phyloP scores from a whole-genome alignment of 2,888 invertebrate genomes.

The Patella caerulea region DNA sequence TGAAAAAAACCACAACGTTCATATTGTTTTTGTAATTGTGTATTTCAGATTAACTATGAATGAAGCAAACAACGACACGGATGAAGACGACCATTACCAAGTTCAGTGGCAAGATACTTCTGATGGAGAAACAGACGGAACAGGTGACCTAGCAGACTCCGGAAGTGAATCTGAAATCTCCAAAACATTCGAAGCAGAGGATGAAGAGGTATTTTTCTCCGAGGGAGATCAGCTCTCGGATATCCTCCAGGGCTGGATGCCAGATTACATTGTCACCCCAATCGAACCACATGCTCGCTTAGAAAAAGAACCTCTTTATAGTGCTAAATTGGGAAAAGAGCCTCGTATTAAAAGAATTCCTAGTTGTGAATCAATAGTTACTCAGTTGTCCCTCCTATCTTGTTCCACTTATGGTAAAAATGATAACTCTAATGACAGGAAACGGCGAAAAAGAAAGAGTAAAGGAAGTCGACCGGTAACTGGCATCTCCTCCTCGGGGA shows the following conservation, averaged over 20 bases:
- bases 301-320: slow-evolving; percentile 49
- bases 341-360: slow-evolving; percentile 36
- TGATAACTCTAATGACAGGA: not conserved
- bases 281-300: slow-evolving; percentile 46
- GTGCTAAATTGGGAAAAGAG: slow-evolving; percentile 48
- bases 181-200: not conserved
- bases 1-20: no score
- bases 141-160: not conserved
- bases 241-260: slow-evolving; percentile 55
- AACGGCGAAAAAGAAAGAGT: slow-evolving; percentile 15
- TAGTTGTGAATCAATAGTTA: slow-evolving; percentile 55
- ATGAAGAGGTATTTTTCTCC: not conserved
- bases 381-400: slow-evolving; percentile 48
- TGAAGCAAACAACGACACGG: no score
- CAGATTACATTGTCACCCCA: slow-evolving; percentile 42
- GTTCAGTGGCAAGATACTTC: slow-evolving; percentile 5
- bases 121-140: not conserved
- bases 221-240: slow-evolving; percentile 51
- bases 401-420: slow-evolving; percentile 12
- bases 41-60: no score
- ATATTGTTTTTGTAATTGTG: no score
- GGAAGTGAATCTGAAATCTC: not conserved
- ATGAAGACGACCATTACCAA: not conserved
- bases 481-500: slow-evolving; percentile 33
- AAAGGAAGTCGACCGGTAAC: slow-evolving; percentile 17